Percentiles rank a stretch among this genome's conserved stretches.
Conservation (phyloP, 2,113 vertebrate species). For the Leptobrachium leishanense region DNA sequence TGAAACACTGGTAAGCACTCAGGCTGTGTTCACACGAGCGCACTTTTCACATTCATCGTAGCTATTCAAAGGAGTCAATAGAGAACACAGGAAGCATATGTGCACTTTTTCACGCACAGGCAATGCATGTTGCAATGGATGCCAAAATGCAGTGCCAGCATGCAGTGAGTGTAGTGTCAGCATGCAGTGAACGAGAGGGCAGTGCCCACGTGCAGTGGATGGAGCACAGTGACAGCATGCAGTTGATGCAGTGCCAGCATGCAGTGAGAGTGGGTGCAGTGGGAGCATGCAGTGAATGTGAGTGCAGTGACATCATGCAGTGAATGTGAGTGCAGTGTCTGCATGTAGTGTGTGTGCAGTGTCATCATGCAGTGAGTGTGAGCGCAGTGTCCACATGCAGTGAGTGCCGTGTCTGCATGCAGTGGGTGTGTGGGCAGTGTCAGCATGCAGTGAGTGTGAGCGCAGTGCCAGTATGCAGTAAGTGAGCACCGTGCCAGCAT, state of each 20-base stretch:
- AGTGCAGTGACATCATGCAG: not conserved
- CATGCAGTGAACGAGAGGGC: not conserved
- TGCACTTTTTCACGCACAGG: too few species aligned
- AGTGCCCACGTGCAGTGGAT: not conserved
- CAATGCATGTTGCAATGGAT: too few species aligned
- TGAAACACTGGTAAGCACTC: not conserved
- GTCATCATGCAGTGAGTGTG: not conserved
- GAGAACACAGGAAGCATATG: too few species aligned
- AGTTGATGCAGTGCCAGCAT: not conserved
- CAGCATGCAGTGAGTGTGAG: too few species aligned
- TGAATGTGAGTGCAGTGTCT: conserved; percentile 53
- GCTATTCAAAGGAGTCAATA: too few species aligned
- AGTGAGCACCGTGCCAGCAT: not conserved
- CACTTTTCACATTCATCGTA: too few species aligned
- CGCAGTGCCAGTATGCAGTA: not conserved
- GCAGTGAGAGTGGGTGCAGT: not conserved
- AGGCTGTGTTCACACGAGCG: too few species aligned
- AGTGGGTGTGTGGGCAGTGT: not conserved
- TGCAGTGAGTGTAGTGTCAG: not conserved
- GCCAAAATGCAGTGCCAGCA: not conserved
- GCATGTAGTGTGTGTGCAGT: not conserved
- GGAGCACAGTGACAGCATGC: not conserved
- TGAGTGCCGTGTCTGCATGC: not conserved
- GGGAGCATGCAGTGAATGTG: not conserved
- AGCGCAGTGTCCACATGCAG: not conserved